Evolutionary conservation across 2,113 vertebrate genomes (phyloP).

Genomic region (Melospiza melodia): DNA sequence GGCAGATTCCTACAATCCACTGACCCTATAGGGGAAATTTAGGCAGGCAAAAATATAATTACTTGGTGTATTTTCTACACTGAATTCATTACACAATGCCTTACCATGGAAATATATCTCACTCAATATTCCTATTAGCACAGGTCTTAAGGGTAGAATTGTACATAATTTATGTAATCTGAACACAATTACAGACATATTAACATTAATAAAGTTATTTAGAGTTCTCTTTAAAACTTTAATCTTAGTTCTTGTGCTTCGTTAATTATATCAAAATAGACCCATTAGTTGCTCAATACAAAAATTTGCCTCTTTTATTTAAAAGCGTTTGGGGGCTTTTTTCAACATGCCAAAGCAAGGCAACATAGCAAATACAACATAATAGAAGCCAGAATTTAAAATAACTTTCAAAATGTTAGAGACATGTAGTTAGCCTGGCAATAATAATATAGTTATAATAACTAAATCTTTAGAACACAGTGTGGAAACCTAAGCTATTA

Average conservation of each 20-base stretch:
- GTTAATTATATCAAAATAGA: not conserved
- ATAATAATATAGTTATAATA: not conserved
- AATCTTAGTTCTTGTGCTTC: not conserved
- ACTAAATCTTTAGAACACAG: not conserved
- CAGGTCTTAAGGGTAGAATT: not conserved
- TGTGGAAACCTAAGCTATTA: not conserved
- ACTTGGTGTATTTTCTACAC: not conserved
- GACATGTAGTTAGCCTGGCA: not conserved
- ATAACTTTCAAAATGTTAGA: not conserved
- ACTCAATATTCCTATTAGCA: not conserved
- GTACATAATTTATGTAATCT: not conserved
- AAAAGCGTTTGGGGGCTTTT: accelerated
- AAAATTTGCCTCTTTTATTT: not conserved
- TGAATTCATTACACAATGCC: not conserved
- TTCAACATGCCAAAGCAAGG: not conserved
- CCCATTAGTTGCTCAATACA: not conserved
- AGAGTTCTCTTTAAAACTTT: not conserved
- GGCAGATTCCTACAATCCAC: not conserved
- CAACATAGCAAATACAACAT: not conserved
- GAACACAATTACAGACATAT: not conserved
- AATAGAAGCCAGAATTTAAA: not conserved
- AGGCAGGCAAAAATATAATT: constrained; percentile 12
- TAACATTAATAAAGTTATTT: not conserved
- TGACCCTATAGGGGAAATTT: not conserved
- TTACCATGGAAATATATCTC: not conserved